Conservation (phyloP, 2,113 vertebrate species). For the Elachura formosa region DNA sequence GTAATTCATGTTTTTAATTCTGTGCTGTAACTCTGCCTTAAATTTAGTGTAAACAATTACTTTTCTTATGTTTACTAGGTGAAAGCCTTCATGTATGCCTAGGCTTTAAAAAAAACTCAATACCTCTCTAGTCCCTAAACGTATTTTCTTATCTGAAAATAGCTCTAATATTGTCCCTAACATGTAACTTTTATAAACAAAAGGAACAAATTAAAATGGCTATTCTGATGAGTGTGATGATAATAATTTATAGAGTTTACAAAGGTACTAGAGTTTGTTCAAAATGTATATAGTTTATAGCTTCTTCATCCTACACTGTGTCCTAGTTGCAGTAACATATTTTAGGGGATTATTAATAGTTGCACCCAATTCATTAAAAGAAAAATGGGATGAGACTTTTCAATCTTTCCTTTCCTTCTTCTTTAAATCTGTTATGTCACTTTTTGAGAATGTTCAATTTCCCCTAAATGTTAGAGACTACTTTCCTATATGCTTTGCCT, state of each 20-base stretch:
- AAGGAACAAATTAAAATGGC: too few relatives aligned
- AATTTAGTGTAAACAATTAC: background rate
- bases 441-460: background rate
- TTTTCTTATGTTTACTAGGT: background rate
- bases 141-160: background rate
- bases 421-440: background rate
- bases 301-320: background rate
- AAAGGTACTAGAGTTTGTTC: background rate
- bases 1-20: background rate
- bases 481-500: background rate
- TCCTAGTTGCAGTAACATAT: background rate
- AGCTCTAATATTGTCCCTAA: background rate
- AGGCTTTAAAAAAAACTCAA: background rate
- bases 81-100: background rate
- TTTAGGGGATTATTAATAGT: background rate
- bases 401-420: background rate
- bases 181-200: rapidly evolving
- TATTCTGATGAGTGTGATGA: background rate
- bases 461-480: background rate
- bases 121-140: background rate
- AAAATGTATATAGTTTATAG: background rate
- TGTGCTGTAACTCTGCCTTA: background rate
- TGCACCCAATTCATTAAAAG: background rate
- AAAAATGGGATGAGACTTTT: background rate
- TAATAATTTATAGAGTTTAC: background rate